phyloP scores from a whole-genome alignment of 2,888 invertebrate genomes.

The Ectemnius lituratus region DNA sequence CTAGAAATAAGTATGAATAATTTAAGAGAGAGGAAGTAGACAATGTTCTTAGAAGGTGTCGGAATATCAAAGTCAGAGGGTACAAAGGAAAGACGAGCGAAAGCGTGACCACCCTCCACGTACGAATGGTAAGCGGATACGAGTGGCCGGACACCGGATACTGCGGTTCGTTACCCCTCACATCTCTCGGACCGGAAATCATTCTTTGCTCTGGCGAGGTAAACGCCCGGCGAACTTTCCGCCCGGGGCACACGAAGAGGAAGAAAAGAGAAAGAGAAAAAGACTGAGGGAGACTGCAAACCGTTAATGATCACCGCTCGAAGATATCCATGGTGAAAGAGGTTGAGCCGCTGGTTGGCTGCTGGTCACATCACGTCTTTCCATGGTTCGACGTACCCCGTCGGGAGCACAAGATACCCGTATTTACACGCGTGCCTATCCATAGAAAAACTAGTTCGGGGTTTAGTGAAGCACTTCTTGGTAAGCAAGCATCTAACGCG shows the following conservation, averaged over 20 bases:
- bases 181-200: constrained; percentile 50
- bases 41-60: constrained; percentile 18
- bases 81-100: constrained; percentile 14
- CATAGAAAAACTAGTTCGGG: constrained; percentile 13
- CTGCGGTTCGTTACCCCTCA: constrained; percentile 57
- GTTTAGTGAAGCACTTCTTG: not conserved
- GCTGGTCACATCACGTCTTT: constrained; percentile 18
- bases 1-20: no score
- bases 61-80: constrained; percentile 19
- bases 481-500: no score
- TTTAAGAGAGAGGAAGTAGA: no score
- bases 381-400: constrained; percentile 10
- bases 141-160: constrained; percentile 57
- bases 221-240: constrained; percentile 42
- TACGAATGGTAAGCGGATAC: constrained; percentile 55
- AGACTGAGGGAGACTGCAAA: constrained; percentile 8
- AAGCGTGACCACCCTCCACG: constrained; percentile 50
- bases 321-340: constrained; percentile 28
- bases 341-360: constrained; percentile 18
- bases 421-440: constrained; percentile 2
- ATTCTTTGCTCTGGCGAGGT: constrained; percentile 45
- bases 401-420: constrained; percentile 8
- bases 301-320: constrained; percentile 44
- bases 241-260: not conserved
- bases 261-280: not conserved